Conservation (phyloP, 1,140 invertebrate species). For the Physella acuta region DNA sequence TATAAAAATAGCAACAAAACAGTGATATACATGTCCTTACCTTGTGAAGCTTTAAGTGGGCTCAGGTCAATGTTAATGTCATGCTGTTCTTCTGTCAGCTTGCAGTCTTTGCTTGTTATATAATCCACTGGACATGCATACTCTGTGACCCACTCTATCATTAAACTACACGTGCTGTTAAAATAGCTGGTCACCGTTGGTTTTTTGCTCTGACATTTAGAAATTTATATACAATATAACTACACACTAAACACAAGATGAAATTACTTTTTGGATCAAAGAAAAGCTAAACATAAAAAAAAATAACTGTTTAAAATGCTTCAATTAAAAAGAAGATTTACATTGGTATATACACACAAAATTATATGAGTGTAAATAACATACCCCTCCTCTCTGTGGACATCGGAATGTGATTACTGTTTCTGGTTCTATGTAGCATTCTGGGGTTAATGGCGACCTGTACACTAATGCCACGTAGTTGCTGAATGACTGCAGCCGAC, state of each 20-base stretch:
- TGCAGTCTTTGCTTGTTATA: constrained; percentile 40
- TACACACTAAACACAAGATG: too few species aligned
- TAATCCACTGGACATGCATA: constrained; percentile 44
- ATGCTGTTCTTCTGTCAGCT: constrained; percentile 39
- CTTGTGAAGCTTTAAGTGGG: too few species aligned
- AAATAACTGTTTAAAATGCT: too few species aligned
- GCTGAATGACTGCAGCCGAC: constrained; percentile 26
- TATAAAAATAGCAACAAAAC: too few species aligned
- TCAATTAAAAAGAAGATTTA: too few species aligned
- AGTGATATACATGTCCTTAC: too few species aligned
- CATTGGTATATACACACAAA: too few species aligned
- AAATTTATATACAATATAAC: too few species aligned
- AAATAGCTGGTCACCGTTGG: constrained; percentile 38
- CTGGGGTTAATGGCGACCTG: constrained; percentile 24
- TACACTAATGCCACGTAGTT: constrained; percentile 36
- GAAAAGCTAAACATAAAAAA: too few species aligned
- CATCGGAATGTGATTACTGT: constrained; percentile 49
- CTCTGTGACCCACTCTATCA: constrained; percentile 50
- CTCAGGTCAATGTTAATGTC: constrained; percentile 50
- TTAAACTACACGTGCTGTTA: constrained; percentile 36
- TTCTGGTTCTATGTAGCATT: constrained; percentile 37
- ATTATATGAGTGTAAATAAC: too few species aligned
- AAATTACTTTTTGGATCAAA: too few species aligned
- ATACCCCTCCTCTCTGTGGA: constrained; percentile 48
- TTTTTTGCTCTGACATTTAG: constrained; percentile 49